Evolutionary conservation across 2,113 vertebrate genomes (phyloP).

Genomic region (Nycticorax nycticorax): DNA sequence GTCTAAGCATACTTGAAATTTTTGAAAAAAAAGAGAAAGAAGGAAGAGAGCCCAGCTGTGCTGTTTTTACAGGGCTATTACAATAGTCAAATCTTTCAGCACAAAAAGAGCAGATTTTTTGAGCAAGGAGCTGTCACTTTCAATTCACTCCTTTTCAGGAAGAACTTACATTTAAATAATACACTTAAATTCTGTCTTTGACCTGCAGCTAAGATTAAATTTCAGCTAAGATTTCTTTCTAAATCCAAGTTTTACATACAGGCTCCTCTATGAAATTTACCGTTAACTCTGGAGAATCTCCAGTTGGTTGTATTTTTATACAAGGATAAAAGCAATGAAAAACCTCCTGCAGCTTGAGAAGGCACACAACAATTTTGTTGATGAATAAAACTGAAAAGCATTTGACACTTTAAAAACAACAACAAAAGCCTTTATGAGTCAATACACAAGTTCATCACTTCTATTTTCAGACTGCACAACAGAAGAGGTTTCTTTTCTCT

Average conservation of each 20-base stretch:
- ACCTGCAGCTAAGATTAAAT: not conserved
- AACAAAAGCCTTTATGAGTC: not conserved
- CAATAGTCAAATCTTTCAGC: not conserved
- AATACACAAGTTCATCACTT: not conserved
- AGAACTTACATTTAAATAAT: not conserved
- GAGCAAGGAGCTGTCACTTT: not conserved
- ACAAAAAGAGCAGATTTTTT: not conserved
- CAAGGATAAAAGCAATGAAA: not conserved
- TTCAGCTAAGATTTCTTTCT: not conserved
- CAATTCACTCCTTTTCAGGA: not conserved
- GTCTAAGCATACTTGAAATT: not conserved
- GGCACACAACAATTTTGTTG: not conserved
- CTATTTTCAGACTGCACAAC: not conserved
- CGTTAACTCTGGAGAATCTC: not conserved
- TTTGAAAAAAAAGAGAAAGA: not conserved
- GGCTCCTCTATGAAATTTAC: not conserved
- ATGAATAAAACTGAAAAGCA: not conserved
- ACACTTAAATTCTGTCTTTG: not conserved
- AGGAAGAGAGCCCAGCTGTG: not conserved
- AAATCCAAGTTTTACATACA: not conserved
- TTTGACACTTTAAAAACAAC: not conserved
- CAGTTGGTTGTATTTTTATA: not conserved
- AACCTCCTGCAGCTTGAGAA: not conserved
- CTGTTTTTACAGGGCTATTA: not conserved
- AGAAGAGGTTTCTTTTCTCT: not conserved